phyloP scores from a whole-genome alignment of 2,113 vertebrate species.

The Albula glossodonta region DNA sequence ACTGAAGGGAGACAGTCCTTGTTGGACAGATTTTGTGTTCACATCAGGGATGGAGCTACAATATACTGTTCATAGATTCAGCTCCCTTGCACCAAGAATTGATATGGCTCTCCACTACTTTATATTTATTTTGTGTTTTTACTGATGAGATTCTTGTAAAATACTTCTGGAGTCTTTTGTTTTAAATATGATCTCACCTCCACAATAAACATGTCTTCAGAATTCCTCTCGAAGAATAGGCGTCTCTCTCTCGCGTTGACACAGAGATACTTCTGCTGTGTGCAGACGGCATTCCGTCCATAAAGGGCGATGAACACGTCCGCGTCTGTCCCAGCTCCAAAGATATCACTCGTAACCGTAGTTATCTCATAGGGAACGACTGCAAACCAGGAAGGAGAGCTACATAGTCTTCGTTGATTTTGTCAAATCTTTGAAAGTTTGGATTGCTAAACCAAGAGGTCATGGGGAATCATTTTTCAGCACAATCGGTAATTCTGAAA shows the following conservation, averaged over 20 bases:
- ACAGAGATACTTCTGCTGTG: constrained; percentile 85
- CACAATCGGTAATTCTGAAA: too few relatives aligned
- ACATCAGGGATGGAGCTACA: too few relatives aligned
- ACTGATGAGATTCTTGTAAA: too few relatives aligned
- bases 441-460: not conserved
- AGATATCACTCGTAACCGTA: constrained; percentile 85
- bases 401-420: not conserved
- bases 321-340: constrained; percentile 88
- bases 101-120: too few relatives aligned
- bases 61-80: too few relatives aligned
- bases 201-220: constrained; percentile 91
- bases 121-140: too few relatives aligned
- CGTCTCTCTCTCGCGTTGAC: constrained; percentile 91
- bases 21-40: too few relatives aligned
- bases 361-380: constrained; percentile 96
- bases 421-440: not conserved
- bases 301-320: constrained; percentile 90
- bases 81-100: too few relatives aligned
- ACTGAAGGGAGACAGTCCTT: too few relatives aligned
- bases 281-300: constrained; percentile 79
- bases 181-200: constrained; percentile 72
- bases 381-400: constrained; percentile 49
- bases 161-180: not conserved
- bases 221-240: constrained; percentile 89
- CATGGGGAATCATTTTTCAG: too few relatives aligned